Conservation (phyloP, 2,888 invertebrate species). For the Bombylius discolor region DNA sequence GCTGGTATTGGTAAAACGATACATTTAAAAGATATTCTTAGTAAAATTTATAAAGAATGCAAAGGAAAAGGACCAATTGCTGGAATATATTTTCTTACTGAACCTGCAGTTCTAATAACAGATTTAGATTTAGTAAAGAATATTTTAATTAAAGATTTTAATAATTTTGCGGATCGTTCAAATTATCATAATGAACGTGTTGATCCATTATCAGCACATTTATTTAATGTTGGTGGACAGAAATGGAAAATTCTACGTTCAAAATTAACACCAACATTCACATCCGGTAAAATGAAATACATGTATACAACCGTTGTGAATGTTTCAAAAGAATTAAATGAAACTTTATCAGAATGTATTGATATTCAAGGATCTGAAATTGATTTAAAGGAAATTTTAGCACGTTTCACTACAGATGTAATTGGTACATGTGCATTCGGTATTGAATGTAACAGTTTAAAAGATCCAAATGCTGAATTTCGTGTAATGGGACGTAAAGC, state of each 20-base stretch:
- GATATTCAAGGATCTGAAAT: conserved; percentile 12
- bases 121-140: conserved; percentile 20
- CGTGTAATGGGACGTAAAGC: conserved; percentile 18
- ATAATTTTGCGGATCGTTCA: conserved; percentile 32
- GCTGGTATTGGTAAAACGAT: conserved; percentile 17
- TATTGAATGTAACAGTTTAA: conserved; percentile 35
- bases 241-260: conserved; percentile 37
- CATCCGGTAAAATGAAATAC: conserved; percentile 39
- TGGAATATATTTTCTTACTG: conserved; percentile 17
- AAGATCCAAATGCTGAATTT: conserved; percentile 30
- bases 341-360: conserved; percentile 3
- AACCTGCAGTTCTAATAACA: conserved; percentile 16
- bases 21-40: conserved; percentile 20
- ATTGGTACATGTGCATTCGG: conserved; percentile 39
- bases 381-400: conserved; percentile 35
- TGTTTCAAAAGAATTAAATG: conserved; percentile 22
- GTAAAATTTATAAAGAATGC: conserved; percentile 20
- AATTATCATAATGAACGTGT: conserved; percentile 25
- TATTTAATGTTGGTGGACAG: conserved; percentile 28
- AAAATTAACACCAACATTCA: conserved; percentile 38
- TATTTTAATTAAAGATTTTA: conserved; percentile 27
- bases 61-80: conserved; percentile 25
- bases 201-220: conserved; percentile 29
- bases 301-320: conserved; percentile 33
- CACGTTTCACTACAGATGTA: conserved; percentile 39